Evolutionary conservation across 2,797 vertebrate species (phyloP).

Genomic region (Stomatorhinus walkeri): DNA sequence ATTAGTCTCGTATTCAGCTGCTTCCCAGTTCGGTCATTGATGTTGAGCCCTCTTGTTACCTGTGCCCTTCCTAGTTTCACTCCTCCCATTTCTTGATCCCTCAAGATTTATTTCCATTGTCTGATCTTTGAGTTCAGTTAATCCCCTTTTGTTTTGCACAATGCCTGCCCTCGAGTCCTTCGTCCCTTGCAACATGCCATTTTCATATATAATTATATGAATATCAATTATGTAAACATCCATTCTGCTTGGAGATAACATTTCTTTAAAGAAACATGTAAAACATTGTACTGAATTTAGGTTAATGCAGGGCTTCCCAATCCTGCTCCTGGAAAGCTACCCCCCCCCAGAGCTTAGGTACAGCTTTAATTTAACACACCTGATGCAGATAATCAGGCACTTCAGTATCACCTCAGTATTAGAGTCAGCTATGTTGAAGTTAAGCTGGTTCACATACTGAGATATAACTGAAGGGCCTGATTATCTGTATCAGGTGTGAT

Average conservation of each 20-base stretch:
- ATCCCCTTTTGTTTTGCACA: background rate
- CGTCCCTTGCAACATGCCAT: background rate
- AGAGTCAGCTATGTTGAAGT: background rate
- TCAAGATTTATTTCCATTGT: background rate
- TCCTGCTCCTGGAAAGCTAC: no score
- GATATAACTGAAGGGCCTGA: background rate
- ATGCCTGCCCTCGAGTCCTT: background rate
- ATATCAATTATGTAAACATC: background rate
- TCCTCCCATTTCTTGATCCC: background rate
- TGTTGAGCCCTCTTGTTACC: background rate
- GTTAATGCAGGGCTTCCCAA: background rate
- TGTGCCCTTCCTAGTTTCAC: background rate
- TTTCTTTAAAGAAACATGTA: background rate
- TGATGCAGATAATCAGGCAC: no score
- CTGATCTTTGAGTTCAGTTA: background rate
- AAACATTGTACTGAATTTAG: background rate
- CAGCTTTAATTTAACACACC: no score
- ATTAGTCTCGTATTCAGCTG: background rate
- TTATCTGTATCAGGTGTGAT: background rate
- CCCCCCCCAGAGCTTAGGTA: no score
- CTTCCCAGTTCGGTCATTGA: background rate
- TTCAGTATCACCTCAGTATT: background rate
- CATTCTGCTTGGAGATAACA: background rate
- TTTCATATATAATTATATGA: background rate
- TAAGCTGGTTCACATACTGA: background rate